Evolutionary conservation across 1,140 invertebrate genomes (phyloP).

Genomic region (Lamellibrachia luymesi): DNA sequence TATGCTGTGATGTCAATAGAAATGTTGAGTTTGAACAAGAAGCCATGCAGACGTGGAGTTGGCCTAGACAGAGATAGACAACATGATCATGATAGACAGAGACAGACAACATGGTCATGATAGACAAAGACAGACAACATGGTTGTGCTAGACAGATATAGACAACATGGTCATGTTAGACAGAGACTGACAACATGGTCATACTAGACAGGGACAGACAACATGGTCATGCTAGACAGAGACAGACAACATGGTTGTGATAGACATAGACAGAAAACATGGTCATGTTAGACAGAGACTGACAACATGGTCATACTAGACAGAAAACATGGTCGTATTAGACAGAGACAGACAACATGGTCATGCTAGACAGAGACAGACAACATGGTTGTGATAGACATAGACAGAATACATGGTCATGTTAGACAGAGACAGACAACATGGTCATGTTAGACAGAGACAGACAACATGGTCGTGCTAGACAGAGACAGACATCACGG

Average conservation of each 20-base stretch:
- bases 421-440: not conserved
- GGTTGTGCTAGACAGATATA: not conserved
- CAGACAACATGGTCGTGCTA: not conserved
- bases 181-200: not conserved
- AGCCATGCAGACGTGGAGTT: not conserved
- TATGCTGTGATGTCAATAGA: no score
- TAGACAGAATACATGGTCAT: not conserved
- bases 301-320: not conserved
- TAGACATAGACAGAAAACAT: not conserved
- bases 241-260: not conserved
- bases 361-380: not conserved
- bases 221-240: not conserved
- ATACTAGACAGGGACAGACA: not conserved
- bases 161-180: not conserved
- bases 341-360: not conserved
- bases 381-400: not conserved
- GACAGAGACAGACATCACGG: not conserved
- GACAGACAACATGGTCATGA: not conserved
- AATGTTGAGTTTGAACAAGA: no score
- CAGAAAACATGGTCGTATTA: not conserved
- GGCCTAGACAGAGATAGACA: not conserved
- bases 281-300: not conserved
- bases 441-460: not conserved
- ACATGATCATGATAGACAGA: not conserved
- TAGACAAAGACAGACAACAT: not conserved